These are phyloP conservation scores for Notospermus geniculatus DNA, from an alignment of 1,140 invertebrate genomes.

Conservation along the genomic window DNA sequence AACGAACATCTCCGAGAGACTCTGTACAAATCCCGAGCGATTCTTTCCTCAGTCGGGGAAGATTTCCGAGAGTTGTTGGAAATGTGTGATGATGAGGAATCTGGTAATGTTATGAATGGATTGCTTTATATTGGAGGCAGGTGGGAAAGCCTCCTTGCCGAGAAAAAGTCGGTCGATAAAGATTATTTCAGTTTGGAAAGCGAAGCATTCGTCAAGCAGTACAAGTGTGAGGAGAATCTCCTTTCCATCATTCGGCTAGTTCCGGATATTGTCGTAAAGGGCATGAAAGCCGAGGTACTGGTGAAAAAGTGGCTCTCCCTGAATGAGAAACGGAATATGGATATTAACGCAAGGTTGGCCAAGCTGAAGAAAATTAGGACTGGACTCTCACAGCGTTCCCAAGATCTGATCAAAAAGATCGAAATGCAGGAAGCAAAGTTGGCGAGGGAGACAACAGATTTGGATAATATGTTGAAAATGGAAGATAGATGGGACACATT, in stretches of 20 bases:
- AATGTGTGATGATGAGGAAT: slow-evolving; percentile 40
- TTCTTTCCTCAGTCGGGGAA: slow-evolving; percentile 32
- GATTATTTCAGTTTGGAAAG: slow-evolving; percentile 43
- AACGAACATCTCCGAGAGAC: slow-evolving; percentile 1
- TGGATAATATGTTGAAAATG: no score
- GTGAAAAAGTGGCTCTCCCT: slow-evolving; percentile 36
- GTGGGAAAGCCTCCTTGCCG: slow-evolving; percentile 39
- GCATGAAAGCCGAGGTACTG: slow-evolving; percentile 37
- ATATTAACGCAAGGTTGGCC: slow-evolving; percentile 34
- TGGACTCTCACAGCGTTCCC: no score
- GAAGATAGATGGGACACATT: no score
- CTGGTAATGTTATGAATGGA: slow-evolving; percentile 38
- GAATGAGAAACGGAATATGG: slow-evolving; percentile 40
- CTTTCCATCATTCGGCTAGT: slow-evolving; percentile 26
- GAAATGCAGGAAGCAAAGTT: no score
- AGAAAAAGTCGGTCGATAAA: slow-evolving; percentile 33
- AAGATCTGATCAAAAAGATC: no score
- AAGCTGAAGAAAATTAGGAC: slow-evolving; percentile 18
- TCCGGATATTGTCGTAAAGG: slow-evolving; percentile 43
- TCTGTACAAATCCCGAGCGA: slow-evolving; percentile 25
- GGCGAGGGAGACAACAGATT: no score
- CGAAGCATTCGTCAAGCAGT: slow-evolving; percentile 28
- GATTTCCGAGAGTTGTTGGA: slow-evolving; percentile 40
- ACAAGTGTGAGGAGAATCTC: slow-evolving; percentile 34
- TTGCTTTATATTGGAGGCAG: slow-evolving; percentile 42